Base-by-base conservation (phyloP, 1,140 invertebrate genomes). In the Cydia fagiglandana region DNA sequence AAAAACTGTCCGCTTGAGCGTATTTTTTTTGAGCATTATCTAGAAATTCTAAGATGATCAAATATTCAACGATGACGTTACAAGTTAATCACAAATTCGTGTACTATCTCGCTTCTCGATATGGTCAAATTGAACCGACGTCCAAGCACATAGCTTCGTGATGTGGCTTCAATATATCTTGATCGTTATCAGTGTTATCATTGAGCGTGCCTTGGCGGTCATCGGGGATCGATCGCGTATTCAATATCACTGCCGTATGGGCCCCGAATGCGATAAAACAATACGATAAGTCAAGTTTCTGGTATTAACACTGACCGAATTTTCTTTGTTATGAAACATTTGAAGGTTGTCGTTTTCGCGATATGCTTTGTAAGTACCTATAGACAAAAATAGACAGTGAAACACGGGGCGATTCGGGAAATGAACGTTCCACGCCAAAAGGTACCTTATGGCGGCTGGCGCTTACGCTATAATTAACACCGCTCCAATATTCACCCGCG, bases 181-280 rank as follows among this genome's bases (percentile, higher is more conserved):
- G 87, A 90, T 90, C 77, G 75, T 85, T 88, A 91, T 91, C 90
- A 86, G 74, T 41, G 74, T 81, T 88, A 89, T 91, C 86, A 82
- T 75, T 73, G 81, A 82, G 81, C 90, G 88, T 90, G 90, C 83
- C 80, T 77, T 77, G 76, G 78, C 77, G 80, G 64, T 76, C 79
- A 66, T 50, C 77, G 75, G 78, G 73, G 73, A 87, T 85, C 81
- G 80, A 86, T 84, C 81, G 84, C 74, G 47, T 64, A 34, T 64
- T 24, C 70, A 66, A 73, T 75, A 79, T 79, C 80, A 70, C 47
- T 75, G 56, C 73, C 53, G 73, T 20, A 9, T 70, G 70, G 75
- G 76, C 41, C 74, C 78, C 61, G 61, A 68, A 34, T 75, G 77
- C 77, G 82, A 86, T 85, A 84, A 80, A 47, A 77, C 78, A 53